A percentile compares a stretch with the other conserved stretches of the same genome.
Evolutionary conservation across 2,797 vertebrate genomes (phyloP).

Genomic region (Delichon dasypus): DNA sequence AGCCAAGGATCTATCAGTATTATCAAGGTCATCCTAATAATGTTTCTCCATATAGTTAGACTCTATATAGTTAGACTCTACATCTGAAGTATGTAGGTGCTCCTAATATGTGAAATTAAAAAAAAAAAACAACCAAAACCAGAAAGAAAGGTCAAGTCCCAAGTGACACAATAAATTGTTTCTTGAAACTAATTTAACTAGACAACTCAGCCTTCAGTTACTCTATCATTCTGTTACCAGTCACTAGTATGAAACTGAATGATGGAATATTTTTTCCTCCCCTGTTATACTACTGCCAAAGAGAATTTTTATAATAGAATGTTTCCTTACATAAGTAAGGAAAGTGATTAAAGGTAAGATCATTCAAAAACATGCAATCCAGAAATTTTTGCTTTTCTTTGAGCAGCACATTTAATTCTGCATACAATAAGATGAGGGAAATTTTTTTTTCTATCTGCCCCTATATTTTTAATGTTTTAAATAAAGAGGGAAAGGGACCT

Average conservation of each 20-base stretch:
- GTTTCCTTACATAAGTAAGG: neutral
- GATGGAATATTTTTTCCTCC: neutral
- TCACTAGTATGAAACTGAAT: neutral
- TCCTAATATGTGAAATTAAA: neutral
- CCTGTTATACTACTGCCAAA: fast-evolving
- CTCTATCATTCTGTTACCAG: neutral
- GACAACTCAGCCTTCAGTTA: neutral
- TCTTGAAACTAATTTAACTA: neutral
- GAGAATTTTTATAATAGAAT: neutral
- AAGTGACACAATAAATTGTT: neutral
- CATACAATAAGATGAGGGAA: neutral
- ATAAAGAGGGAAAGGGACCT: neutral
- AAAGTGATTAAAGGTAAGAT: neutral
- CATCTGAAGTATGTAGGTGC: neutral
- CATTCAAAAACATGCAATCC: neutral
- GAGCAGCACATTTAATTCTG: neutral
- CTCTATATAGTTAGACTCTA: neutral
- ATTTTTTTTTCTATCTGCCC: neutral
- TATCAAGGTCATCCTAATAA: neutral
- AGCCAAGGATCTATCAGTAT: neutral
- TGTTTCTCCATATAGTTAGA: neutral
- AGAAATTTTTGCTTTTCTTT: neutral
- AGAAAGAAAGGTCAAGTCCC: neutral
- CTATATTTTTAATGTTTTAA: neutral
- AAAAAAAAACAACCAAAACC: neutral